phyloP scores from a whole-genome alignment of 2,113 vertebrate species.

The Danio rerio region DNA sequence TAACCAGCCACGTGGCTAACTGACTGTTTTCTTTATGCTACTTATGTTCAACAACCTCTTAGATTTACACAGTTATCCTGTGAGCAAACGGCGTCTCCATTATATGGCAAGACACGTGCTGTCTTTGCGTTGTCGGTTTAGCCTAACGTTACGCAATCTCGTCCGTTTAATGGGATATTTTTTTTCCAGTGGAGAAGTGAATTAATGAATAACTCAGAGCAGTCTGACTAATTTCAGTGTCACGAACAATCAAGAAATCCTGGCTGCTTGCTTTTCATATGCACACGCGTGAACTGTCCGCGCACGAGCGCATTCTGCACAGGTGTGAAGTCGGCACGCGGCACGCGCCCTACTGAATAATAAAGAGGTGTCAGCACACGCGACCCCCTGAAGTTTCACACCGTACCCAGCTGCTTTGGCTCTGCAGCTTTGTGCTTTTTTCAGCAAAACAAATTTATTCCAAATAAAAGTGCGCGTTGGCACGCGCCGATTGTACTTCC shows the following conservation, averaged over 20 bases:
- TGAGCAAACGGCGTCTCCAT: neutral
- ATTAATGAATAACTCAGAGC: no score
- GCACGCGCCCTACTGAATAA: neutral
- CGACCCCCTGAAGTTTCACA: neutral
- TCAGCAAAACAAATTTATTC: neutral
- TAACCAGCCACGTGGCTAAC: neutral
- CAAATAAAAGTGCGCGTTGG: neutral
- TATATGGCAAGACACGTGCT: neutral
- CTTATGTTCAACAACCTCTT: neutral
- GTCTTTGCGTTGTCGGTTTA: neutral
- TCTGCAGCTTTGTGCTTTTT: neutral
- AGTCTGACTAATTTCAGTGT: neutral
- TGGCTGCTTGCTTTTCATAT: neutral
- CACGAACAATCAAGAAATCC: neutral
- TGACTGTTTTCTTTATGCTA: no score
- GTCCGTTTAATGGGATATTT: no score
- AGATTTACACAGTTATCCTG: neutral
- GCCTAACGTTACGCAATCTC: neutral
- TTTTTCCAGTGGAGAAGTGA: no score
- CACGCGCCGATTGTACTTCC: neutral
- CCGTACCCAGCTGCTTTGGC: neutral
- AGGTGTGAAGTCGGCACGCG: conserved; percentile 23
- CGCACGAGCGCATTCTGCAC: neutral
- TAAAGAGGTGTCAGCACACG: conserved; percentile 10
- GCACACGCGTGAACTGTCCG: neutral